phyloP scores from a whole-genome alignment of 2,888 invertebrate species.

The Allacma fusca region DNA sequence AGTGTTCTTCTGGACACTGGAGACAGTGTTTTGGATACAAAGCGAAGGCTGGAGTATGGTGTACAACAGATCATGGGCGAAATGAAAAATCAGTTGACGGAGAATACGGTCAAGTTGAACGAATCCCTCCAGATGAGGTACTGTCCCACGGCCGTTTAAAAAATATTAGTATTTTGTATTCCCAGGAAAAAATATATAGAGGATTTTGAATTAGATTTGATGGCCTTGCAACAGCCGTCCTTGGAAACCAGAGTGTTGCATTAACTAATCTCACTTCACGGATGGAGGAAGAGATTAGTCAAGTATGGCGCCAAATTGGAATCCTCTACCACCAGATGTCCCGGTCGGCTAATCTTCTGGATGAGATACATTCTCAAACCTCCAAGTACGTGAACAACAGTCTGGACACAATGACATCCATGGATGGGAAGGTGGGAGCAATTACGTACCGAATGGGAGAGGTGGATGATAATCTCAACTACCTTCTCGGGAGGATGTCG shows the following conservation, averaged over 20 bases:
- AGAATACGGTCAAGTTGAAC: constrained; percentile 73
- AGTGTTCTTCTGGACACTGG: constrained; percentile 78
- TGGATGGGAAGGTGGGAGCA: constrained; percentile 80
- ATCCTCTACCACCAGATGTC: constrained; percentile 86
- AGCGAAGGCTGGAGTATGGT: constrained; percentile 83
- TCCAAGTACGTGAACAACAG: constrained; percentile 82
- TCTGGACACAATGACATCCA: constrained; percentile 76
- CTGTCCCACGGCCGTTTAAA: too few species aligned
- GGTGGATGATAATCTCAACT: constrained; percentile 84
- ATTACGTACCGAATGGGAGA: constrained; percentile 80
- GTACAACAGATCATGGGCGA: constrained; percentile 82
- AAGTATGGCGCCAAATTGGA: constrained; percentile 90
- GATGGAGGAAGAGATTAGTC: constrained; percentile 79
- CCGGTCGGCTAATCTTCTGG: constrained; percentile 77
- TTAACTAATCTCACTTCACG: constrained; percentile 77
- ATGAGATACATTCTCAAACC: constrained; percentile 78
- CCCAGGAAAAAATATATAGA: too few species aligned
- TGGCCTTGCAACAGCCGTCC: constrained; percentile 73
- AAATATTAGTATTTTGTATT: too few species aligned
- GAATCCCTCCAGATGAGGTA: constrained; percentile 70
- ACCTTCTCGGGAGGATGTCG: constrained; percentile 78
- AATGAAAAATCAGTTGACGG: constrained; percentile 74
- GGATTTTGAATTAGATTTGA: constrained; percentile 77
- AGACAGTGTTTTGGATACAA: constrained; percentile 83
- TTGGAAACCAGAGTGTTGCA: constrained; percentile 76